phyloP scores from a whole-genome alignment of 2,113 vertebrate species.

The Uropsilus gracilis region DNA sequence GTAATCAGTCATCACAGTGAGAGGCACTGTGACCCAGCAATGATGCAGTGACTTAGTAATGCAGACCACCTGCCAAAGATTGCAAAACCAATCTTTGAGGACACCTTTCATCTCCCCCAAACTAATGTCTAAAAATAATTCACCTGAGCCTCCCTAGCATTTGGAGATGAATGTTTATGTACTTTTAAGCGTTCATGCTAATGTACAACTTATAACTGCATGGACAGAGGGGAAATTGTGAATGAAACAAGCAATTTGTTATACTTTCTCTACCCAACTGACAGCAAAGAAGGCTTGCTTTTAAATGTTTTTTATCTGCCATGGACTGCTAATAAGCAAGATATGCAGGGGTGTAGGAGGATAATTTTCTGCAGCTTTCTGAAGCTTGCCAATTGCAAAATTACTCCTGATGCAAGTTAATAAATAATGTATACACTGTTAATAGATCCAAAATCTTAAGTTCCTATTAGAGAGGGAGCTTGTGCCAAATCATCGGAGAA shows the following conservation, averaged over 20 bases:
- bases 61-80: neutral
- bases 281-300: neutral
- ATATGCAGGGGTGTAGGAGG: neutral
- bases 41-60: neutral
- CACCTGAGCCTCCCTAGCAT: neutral
- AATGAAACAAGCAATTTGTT: conserved; percentile 24
- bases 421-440: conserved; percentile 80
- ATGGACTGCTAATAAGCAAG: conserved; percentile 31
- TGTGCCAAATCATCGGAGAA: conserved; percentile 70
- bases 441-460: conserved; percentile 80
- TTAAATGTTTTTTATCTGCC: conserved; percentile 36
- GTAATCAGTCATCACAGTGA: neutral
- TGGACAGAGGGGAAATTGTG: neutral
- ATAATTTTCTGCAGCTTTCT: conserved; percentile 63
- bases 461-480: conserved; percentile 74
- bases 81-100: neutral
- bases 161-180: neutral
- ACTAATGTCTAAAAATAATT: neutral
- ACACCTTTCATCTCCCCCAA: neutral
- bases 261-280: neutral
- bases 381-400: conserved; percentile 76
- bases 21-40: too few relatives aligned
- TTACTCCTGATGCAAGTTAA: conserved; percentile 75
- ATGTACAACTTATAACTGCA: neutral
- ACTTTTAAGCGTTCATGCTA: conserved; percentile 7